Evolutionary conservation across 2,113 vertebrate species (phyloP), one percentile per base, ranked within the genome.

Genomic region (Paramormyrops kingsleyae): DNA sequence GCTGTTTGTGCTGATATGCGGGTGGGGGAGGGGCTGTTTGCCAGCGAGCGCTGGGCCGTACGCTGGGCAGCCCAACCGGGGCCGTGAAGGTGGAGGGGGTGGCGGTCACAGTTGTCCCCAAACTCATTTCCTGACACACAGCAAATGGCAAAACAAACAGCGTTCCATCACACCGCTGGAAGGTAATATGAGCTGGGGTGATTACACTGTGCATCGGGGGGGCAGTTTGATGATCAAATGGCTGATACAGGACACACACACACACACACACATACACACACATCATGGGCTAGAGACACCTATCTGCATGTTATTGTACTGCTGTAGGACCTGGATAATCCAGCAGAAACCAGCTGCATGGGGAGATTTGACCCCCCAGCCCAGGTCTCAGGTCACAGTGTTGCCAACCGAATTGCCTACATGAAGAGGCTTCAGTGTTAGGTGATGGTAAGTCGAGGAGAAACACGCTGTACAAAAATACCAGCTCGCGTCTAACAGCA

Each of bases 1-100:
- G 53, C 89, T 52, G 10, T 35, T 85, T 47, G 62, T 17, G 86
- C 90, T 92, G 92, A 74, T 24, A 27, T 56, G 42, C 35, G 12
- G 83, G 27, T n/a, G 21, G 77, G 21, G 53, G 35, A 15, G 5
- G 74, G 70, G 13, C 77, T 21, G 89, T 87, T 84, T 59, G 77
- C 89, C 59, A 74, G 31, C 13, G 62, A 87, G 21, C 31, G 47
- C 59, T 53, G n/a, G 27, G 62, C 49, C 47, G 47, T 66, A 59
- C 56, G 17, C 12, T 70, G 87, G 44, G n/a, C 47, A 39, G 24
- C 19, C 31, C 83, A 42, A 90, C 88, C 49, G 12, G 27, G 88
- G 88, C 3, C 35, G 83, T 89, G 74, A 83, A 59, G 42, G 17
- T 19, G 66, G n/a, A 13, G 62, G 31, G 62, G 39, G 35, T 80